phyloP scores from a whole-genome alignment of 2,888 invertebrate species.

The Melitaea athalia region DNA sequence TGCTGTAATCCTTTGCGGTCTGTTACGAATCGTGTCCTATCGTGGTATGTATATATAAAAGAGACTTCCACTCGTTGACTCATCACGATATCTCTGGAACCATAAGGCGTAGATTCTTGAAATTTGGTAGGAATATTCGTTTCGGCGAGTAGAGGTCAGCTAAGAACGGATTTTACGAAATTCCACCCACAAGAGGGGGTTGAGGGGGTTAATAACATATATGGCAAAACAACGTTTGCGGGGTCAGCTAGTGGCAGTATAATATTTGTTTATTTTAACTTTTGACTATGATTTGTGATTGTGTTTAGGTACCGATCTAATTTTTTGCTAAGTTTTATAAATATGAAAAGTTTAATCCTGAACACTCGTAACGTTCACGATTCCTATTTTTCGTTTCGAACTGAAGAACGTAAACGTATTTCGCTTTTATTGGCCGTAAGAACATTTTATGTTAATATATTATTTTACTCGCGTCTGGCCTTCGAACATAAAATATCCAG shows the following conservation, averaged over 20 bases:
- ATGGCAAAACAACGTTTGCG: too few species aligned
- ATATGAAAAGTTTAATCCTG: neutral
- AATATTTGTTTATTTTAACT: neutral
- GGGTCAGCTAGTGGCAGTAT: too few species aligned
- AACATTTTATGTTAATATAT: slow-evolving; percentile 34
- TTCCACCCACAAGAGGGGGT: too few species aligned
- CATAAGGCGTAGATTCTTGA: too few species aligned
- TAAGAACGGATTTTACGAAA: too few species aligned
- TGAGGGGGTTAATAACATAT: too few species aligned
- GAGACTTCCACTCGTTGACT: too few species aligned
- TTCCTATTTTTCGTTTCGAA: neutral
- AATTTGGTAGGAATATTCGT: too few species aligned
- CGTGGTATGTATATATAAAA: too few species aligned
- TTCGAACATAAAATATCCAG: slow-evolving; percentile 34
- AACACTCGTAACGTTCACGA: neutral
- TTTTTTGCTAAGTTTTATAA: neutral
- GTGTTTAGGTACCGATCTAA: neutral
- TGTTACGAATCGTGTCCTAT: neutral
- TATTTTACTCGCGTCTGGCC: slow-evolving; percentile 30
- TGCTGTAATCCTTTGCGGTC: neutral
- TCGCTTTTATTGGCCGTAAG: slow-evolving; percentile 31
- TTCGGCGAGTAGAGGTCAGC: too few species aligned
- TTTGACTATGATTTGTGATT: neutral
- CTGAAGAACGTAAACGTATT: slow-evolving; percentile 21
- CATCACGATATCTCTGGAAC: too few species aligned